These are phyloP conservation scores for Nematostella vectensis DNA, from an alignment of 92 coral and sea anemone species.

Conservation along the genomic window DNA sequence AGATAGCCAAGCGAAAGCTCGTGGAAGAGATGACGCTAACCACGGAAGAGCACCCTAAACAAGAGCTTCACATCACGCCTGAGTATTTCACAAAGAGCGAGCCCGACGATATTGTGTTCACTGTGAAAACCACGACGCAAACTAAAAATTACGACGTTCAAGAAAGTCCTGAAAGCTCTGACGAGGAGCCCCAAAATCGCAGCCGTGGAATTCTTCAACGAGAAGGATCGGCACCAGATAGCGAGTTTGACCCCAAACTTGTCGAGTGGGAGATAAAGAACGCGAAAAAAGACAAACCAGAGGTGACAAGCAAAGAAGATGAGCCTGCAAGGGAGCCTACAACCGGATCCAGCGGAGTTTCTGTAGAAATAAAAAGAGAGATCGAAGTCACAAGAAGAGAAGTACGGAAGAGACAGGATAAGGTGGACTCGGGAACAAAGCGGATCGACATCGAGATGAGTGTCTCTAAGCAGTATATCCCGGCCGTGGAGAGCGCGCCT, in stretches of 20 bases:
- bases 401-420: slow-evolving; percentile 9
- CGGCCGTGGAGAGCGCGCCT: too few relatives aligned
- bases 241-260: background rate
- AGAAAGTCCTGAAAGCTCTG: background rate
- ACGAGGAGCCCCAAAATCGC: background rate
- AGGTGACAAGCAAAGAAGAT: background rate
- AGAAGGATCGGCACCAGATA: background rate
- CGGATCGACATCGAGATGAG: slow-evolving; percentile 18
- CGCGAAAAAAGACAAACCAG: slow-evolving; percentile 4
- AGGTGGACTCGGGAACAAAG: background rate
- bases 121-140: slow-evolving; percentile 12
- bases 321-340: background rate
- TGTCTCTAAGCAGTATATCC: too few relatives aligned
- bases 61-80: background rate
- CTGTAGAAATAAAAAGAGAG: slow-evolving; percentile 5
- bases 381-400: slow-evolving; percentile 8
- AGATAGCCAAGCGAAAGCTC: slow-evolving; percentile 10
- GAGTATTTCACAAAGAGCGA: slow-evolving; percentile 13
- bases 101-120: slow-evolving; percentile 20
- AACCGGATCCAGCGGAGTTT: background rate
- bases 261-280: slow-evolving; percentile 3
- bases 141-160: background rate
- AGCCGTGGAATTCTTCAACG: background rate
- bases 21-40: slow-evolving; percentile 9
- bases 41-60: background rate